A percentile compares a stretch with the other conserved stretches of the same genome.
Conservation (phyloP, 1,140 invertebrate species). For the Pachypsylla venusta region DNA sequence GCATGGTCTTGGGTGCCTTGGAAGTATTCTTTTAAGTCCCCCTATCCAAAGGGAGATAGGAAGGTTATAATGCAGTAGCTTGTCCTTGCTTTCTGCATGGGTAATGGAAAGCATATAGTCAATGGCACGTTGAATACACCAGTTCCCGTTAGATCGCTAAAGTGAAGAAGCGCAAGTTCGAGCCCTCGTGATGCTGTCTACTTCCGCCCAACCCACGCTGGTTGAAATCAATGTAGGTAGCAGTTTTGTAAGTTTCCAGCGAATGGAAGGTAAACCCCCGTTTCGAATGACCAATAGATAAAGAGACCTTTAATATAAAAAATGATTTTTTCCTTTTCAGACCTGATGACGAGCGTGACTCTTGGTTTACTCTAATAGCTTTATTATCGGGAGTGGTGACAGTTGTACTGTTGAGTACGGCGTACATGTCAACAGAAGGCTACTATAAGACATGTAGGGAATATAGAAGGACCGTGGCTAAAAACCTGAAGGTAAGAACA, state of each 20-base stretch:
- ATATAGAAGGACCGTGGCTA: constrained; percentile 41
- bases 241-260: background rate
- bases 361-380: constrained; percentile 25
- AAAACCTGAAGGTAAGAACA: constrained; percentile 18
- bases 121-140: too few species aligned
- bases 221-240: too few species aligned
- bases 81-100: too few species aligned
- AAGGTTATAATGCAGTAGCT: too few species aligned
- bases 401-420: constrained; percentile 42
- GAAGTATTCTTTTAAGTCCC: too few species aligned
- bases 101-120: too few species aligned
- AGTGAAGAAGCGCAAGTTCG: too few species aligned
- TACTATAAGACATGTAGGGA: constrained; percentile 49
- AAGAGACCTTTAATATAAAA: background rate
- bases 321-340: background rate
- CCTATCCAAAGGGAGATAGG: too few species aligned
- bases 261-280: background rate
- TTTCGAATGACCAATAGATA: background rate
- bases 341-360: background rate
- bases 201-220: too few species aligned
- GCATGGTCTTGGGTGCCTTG: too few species aligned
- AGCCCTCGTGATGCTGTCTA: too few species aligned
- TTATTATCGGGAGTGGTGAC: constrained; percentile 39
- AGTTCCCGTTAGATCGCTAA: too few species aligned
- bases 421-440: constrained; percentile 44